Evolutionary conservation across 2,888 invertebrate species (phyloP).

Genomic region (Cyclophora albipunctata): DNA sequence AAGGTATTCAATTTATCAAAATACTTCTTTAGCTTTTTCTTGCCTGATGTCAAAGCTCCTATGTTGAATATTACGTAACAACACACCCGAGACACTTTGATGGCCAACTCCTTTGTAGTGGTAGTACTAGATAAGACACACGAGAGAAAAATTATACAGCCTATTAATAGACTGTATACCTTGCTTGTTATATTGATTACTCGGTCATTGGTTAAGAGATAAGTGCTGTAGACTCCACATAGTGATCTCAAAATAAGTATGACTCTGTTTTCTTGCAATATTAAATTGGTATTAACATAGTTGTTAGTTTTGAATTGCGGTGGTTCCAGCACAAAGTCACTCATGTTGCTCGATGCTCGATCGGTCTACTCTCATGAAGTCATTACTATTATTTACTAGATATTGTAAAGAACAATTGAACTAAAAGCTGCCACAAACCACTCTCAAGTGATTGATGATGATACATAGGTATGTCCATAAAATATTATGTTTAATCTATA

Average conservation of each 20-base stretch:
- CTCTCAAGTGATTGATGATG: too few species aligned
- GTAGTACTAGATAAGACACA: slow-evolving; percentile 28
- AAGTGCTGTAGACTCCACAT: slow-evolving; percentile 1
- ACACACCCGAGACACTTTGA: neutral
- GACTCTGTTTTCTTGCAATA: too few species aligned
- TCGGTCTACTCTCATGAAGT: too few species aligned
- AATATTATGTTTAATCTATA: too few species aligned
- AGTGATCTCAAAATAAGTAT: neutral
- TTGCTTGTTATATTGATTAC: slow-evolving; percentile 10
- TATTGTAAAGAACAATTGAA: too few species aligned
- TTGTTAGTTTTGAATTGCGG: too few species aligned
- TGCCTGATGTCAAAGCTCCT: slow-evolving; percentile 24
- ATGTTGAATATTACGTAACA: slow-evolving; percentile 33
- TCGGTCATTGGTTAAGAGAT: neutral
- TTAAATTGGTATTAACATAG: too few species aligned
- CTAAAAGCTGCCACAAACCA: too few species aligned
- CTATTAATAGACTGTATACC: slow-evolving; percentile 1
- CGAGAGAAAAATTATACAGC: slow-evolving; percentile 10
- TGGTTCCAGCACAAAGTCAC: too few species aligned
- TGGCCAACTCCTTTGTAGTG: slow-evolving; percentile 4
- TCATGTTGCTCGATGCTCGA: too few species aligned
- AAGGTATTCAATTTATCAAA: slow-evolving; percentile 31
- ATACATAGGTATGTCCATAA: too few species aligned
- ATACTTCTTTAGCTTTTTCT: slow-evolving; percentile 25
- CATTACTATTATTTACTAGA: too few species aligned